Conservation (phyloP, 2,113 vertebrate species). For the Alosa alosa region DNA sequence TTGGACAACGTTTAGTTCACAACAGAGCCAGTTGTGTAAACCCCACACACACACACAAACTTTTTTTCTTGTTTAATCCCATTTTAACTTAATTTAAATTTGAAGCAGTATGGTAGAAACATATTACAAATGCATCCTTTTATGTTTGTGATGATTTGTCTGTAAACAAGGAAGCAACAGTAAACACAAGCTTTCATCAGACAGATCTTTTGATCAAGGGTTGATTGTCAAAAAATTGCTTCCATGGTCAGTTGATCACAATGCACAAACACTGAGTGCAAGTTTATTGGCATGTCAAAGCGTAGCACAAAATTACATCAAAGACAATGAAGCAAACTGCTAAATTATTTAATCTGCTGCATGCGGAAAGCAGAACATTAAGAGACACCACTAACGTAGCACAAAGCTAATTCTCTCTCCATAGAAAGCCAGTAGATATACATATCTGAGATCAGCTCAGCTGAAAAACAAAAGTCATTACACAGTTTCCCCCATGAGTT, state of each 20-base stretch:
- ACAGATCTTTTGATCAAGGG: constrained; percentile 7
- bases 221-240: constrained; percentile 15
- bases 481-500: neutral
- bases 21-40: too few species aligned
- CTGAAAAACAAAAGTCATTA: constrained; percentile 9
- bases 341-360: constrained; percentile 66
- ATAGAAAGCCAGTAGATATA: constrained; percentile 56
- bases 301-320: constrained; percentile 68
- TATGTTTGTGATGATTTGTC: neutral
- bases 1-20: too few species aligned
- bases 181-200: neutral
- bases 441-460: neutral
- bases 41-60: neutral
- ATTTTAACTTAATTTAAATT: neutral
- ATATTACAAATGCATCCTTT: neutral
- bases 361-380: constrained; percentile 73
- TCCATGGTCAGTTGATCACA: constrained; percentile 27
- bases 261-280: constrained; percentile 9
- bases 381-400: constrained; percentile 64
- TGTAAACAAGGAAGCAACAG: neutral
- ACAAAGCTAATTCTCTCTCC: constrained; percentile 63
- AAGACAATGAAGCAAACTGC: constrained; percentile 66
- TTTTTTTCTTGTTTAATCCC: neutral
- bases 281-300: constrained; percentile 69
- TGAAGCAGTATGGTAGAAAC: neutral